phyloP scores from a whole-genome alignment of 2,113 vertebrate species.

The Nesoenas mayeri region DNA sequence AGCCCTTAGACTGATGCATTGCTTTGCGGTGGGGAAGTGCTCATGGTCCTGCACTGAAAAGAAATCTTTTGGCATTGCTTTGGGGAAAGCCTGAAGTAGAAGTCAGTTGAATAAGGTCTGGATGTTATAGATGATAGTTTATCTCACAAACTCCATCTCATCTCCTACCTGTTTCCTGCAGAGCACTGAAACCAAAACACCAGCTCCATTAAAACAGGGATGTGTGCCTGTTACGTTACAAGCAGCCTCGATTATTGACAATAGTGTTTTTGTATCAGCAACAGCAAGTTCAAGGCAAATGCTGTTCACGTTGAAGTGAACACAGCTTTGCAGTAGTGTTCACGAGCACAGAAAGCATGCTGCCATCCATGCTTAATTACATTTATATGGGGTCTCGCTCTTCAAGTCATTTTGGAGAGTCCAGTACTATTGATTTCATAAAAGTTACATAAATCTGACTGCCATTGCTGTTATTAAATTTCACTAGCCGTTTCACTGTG shows the following conservation, averaged over 20 bases:
- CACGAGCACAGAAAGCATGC: neutral
- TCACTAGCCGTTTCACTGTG: neutral
- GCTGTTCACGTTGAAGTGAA: neutral
- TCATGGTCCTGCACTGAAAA: neutral
- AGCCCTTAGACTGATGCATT: neutral
- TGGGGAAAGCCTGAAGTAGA: neutral
- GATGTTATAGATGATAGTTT: rapidly evolving
- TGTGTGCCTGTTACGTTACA: neutral
- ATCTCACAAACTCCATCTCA: neutral
- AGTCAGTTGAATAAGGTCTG: neutral
- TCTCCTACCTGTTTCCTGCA: neutral
- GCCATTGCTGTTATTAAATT: conserved; percentile 21
- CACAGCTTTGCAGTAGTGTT: neutral
- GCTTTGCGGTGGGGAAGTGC: neutral
- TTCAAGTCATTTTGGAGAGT: conserved; percentile 38
- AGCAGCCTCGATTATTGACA: conserved; percentile 5
- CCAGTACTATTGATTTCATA: conserved; percentile 46
- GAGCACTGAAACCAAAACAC: neutral
- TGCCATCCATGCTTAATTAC: conserved; percentile 45
- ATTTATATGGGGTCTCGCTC: conserved; percentile 34
- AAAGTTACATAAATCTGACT: conserved; percentile 60
- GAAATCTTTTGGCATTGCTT: neutral
- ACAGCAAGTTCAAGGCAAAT: conserved; percentile 44
- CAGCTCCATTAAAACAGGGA: neutral
- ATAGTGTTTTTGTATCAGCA: conserved; percentile 3